Percentiles rank a stretch among this genome's conserved stretches.
phyloP scores from a whole-genome alignment of 2,888 invertebrate genomes.

The Shargacucullia verbasci region DNA sequence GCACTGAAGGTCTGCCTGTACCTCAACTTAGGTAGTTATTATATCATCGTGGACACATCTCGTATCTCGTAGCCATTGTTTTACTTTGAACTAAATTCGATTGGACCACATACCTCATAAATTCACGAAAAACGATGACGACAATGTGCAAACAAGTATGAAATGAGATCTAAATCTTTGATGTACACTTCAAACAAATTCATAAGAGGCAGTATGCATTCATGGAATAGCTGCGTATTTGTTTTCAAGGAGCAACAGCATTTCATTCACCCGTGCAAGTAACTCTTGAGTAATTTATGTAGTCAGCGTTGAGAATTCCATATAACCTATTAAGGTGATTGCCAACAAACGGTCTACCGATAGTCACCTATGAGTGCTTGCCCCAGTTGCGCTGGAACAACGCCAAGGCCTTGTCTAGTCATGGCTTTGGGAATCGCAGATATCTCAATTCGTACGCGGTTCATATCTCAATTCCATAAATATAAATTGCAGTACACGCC shows the following conservation, averaged over 20 bases:
- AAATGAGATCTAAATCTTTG: constrained; percentile 46
- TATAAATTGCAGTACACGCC: constrained; percentile 33
- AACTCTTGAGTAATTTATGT: constrained; percentile 57
- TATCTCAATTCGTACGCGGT: constrained; percentile 61
- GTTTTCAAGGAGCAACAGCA: constrained; percentile 51
- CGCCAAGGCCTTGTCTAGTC: constrained; percentile 79
- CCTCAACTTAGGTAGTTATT: constrained; percentile 58
- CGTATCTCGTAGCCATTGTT: constrained; percentile 17
- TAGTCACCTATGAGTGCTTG: constrained; percentile 77
- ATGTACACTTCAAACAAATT: constrained; percentile 49
- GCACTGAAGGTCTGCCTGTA: constrained; percentile 70
- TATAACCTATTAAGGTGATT: constrained; percentile 79
- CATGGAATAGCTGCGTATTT: constrained; percentile 37
- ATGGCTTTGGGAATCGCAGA: constrained; percentile 66
- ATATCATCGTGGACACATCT: constrained; percentile 39
- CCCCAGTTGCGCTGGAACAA: constrained; percentile 81
- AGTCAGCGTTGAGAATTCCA: constrained; percentile 66
- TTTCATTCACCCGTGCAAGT: constrained; percentile 56
- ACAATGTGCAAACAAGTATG: constrained; percentile 46
- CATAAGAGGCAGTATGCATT: constrained; percentile 46
- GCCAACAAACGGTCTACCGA: constrained; percentile 83
- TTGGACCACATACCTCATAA: constrained; percentile 30
- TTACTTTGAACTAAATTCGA: constrained; percentile 21
- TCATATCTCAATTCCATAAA: constrained; percentile 60
- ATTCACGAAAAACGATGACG: constrained; percentile 49